Evolutionary conservation across 2,888 invertebrate species (phyloP).

Genomic region (Hirtodrosophila alboralis): DNA sequence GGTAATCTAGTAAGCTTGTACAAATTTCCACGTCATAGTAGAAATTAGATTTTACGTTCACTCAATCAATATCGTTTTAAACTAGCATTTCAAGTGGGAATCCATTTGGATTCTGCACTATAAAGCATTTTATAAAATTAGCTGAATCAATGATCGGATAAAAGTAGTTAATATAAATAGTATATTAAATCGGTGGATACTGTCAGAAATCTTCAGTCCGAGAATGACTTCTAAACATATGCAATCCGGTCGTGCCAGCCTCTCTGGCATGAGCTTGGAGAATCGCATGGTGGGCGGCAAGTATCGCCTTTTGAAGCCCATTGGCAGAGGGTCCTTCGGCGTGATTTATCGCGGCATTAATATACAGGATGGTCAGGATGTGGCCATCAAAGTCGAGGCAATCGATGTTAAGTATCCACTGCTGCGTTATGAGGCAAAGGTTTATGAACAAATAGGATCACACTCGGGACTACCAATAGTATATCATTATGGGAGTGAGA

Average conservation of each 20-base stretch:
- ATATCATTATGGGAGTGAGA: conserved; percentile 96
- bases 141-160: conserved; percentile 32
- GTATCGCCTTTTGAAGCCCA: conserved; percentile 48
- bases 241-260: conserved; percentile 10
- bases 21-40: conserved; percentile 22
- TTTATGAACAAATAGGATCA: conserved; percentile 98
- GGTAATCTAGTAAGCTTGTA: too few species aligned
- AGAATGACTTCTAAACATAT: conserved; percentile 26
- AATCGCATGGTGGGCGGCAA: conserved; percentile 65
- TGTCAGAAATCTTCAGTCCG: neutral
- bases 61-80: conserved; percentile 19
- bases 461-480: conserved; percentile 97
- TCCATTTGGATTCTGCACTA: conserved; percentile 26
- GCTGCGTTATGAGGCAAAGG: conserved; percentile 98
- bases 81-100: conserved; percentile 18
- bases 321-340: conserved; percentile 96
- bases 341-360: conserved; percentile 98
- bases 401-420: conserved; percentile 98
- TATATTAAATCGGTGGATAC: neutral
- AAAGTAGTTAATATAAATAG: neutral
- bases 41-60: conserved; percentile 41
- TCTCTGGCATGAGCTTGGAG: conserved; percentile 46
- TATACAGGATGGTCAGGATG: conserved; percentile 95
- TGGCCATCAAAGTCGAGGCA: conserved; percentile 98
- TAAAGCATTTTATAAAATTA: conserved; percentile 5